These are phyloP conservation scores for Autographa pulchrina DNA, from an alignment of 2,888 invertebrate genomes.

Conservation along the genomic window DNA sequence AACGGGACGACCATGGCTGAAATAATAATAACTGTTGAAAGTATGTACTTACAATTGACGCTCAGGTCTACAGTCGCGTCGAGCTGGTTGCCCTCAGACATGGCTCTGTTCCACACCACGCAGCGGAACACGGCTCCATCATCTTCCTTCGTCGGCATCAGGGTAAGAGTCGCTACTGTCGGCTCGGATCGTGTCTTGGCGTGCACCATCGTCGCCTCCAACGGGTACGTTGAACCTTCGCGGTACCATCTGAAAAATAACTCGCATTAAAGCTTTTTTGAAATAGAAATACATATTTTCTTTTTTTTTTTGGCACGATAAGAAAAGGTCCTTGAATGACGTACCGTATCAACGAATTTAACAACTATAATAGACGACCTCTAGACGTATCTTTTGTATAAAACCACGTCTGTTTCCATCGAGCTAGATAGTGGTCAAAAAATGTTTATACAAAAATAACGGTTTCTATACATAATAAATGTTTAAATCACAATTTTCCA, in stretches of 20 bases:
- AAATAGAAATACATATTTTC: too few species aligned
- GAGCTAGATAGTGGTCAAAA: too few species aligned
- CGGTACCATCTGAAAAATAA: constrained; percentile 92
- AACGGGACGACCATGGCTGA: too few species aligned
- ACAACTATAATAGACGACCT: too few species aligned
- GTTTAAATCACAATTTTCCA: constrained; percentile 11
- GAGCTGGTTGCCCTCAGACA: constrained; percentile 94
- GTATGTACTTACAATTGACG: constrained; percentile 97
- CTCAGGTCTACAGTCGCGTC: constrained; percentile 94
- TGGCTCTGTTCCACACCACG: constrained; percentile 96
- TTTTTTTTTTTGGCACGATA: too few species aligned
- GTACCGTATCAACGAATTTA: too few species aligned
- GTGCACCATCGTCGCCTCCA: constrained; percentile 92
- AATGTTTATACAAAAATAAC: too few species aligned
- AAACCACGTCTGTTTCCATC: too few species aligned
- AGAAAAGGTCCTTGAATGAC: too few species aligned
- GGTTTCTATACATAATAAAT: background rate
- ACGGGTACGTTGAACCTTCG: constrained; percentile 92
- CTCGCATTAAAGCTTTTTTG: constrained; percentile 22
- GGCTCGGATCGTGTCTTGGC: constrained; percentile 93
- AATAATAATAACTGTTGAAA: background rate
- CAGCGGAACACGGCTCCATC: constrained; percentile 95
- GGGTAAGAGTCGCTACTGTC: constrained; percentile 92
- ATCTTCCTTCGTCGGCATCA: constrained; percentile 95
- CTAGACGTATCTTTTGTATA: too few species aligned